These are phyloP conservation scores for Patella depressa DNA, from an alignment of 2,888 invertebrate species.

Conservation along the genomic window DNA sequence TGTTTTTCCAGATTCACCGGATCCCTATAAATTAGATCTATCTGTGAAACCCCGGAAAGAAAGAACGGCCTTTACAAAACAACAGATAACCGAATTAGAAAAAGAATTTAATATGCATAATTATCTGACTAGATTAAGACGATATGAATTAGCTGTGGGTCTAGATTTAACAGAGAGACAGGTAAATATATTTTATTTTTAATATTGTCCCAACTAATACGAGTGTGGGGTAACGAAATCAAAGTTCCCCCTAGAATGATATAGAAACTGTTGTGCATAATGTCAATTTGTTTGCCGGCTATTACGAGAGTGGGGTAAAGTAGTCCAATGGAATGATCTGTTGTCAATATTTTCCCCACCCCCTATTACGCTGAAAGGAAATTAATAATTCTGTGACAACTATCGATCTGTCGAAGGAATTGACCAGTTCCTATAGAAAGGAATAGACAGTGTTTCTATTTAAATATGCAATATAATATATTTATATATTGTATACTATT, in stretches of 20 bases:
- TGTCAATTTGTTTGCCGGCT: neutral
- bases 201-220: no score
- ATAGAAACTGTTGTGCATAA: neutral
- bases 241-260: neutral
- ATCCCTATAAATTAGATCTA: constrained; percentile 61
- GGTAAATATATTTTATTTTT: constrained; percentile 70
- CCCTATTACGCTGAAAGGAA: no score
- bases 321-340: no score
- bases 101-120: constrained; percentile 89
- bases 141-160: constrained; percentile 94
- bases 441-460: no score
- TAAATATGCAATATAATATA: no score
- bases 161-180: constrained; percentile 91
- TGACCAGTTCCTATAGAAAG: no score
- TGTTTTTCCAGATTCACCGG: constrained; percentile 46
- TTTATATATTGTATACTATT: no score
- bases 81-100: constrained; percentile 88
- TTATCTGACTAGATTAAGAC: constrained; percentile 88
- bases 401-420: no score
- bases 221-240: no score
- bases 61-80: constrained; percentile 92
- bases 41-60: constrained; percentile 78
- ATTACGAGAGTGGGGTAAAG: no score
- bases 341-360: no score
- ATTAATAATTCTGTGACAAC: no score